A percentile compares a stretch with the other conserved stretches of the same genome.
Conservation (phyloP, 2,113 vertebrate genomes). For the Hippocampus barbouri region DNA sequence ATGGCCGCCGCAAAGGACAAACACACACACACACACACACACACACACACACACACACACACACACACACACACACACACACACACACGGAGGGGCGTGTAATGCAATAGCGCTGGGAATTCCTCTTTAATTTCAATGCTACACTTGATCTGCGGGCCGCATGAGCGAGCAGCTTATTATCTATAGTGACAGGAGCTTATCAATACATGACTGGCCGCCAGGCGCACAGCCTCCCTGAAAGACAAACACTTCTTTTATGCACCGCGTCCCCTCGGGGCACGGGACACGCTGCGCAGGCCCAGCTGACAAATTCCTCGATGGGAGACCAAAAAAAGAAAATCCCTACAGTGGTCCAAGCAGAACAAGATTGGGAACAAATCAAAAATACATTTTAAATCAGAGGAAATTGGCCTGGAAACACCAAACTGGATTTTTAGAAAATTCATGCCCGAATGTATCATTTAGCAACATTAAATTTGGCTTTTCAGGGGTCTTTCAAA, state of each 20-base stretch:
- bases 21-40: background rate
- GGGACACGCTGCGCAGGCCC: constrained; percentile 66
- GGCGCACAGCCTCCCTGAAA: constrained; percentile 70
- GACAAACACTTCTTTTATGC: constrained; percentile 83
- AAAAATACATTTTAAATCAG: background rate
- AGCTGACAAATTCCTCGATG: constrained; percentile 60
- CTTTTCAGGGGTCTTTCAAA: too few species aligned
- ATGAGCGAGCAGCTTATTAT: constrained; percentile 88
- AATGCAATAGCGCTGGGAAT: constrained; percentile 86
- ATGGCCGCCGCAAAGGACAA: constrained; percentile 66
- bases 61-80: background rate
- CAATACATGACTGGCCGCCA: constrained; percentile 57
- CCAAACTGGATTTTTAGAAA: background rate
- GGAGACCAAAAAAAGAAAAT: constrained; percentile 31
- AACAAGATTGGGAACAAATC: background rate
- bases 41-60: background rate
- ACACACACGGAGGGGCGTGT: constrained; percentile 52
- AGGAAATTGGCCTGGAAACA: background rate
- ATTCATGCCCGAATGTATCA: background rate
- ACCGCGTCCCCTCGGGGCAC: constrained; percentile 54
- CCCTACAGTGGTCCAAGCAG: constrained; percentile 6
- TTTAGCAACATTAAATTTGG: background rate
- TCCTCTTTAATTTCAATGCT: constrained; percentile 81
- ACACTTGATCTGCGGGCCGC: constrained; percentile 85
- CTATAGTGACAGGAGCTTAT: constrained; percentile 73